Base-by-base conservation (phyloP, 2,888 invertebrate species). In the Gastrophysa polygoni region DNA sequence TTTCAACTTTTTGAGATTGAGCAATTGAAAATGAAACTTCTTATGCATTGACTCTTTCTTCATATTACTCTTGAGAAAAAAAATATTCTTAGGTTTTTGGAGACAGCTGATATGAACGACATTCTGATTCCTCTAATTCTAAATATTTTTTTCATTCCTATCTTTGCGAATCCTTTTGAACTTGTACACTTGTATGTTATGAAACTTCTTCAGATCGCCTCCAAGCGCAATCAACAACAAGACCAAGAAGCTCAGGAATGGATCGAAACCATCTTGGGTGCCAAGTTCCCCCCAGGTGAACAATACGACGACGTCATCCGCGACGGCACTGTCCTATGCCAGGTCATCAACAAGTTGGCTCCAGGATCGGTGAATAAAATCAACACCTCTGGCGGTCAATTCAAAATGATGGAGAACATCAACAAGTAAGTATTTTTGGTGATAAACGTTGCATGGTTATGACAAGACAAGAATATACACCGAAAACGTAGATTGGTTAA, bases 401-500 rank as follows among this genome's bases (percentile, higher is more conserved):
- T 99, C 90, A 98, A 98, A 81, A 91, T 98, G 91, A 99, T 99
- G 98, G 98, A 99, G 83, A 99, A 99, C 87, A 95, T 98, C 82
- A 95, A 94, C 84, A 86, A 90, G 91, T 97, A 81, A 87, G 89
- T 84, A n/a, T 16, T 44, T 44, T 2, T 14, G 1, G 3, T 11
- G 32, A 32, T 10, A 11, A 11, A 32, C 10, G 6, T 32, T 32
- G 6, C n/a, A n/a, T n/a, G n/a, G n/a, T n/a, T n/a, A n/a, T n/a
- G n/a, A n/a, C n/a, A n/a, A 24, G 24, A 24, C 3, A 24, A 24
- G 24, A 24, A 24, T 7, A 24, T 24, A 24, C 7, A 24, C 24
- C 24, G 7, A 5, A 3, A 24, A n/a, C n/a, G n/a, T n/a, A n/a
- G n/a, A n/a, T n/a, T n/a, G n/a, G n/a, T n/a, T n/a, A n/a, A n/a